Evolutionary conservation across 2,888 invertebrate species (phyloP).

Genomic region (Acanthosoma haemorrhoidale): DNA sequence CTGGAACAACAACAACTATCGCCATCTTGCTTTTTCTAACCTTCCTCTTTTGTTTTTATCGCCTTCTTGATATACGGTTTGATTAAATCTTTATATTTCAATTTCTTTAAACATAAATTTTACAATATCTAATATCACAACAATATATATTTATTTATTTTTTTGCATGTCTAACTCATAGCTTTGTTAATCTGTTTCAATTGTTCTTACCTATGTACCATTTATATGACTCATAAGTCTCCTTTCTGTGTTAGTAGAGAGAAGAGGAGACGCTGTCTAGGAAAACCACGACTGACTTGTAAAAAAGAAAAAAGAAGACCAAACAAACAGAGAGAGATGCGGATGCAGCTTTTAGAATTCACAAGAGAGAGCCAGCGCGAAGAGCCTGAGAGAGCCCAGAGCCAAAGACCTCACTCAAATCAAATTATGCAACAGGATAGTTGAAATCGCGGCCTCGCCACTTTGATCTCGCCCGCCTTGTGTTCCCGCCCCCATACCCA

Average conservation of each 20-base stretch:
- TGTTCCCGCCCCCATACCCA: too few species aligned
- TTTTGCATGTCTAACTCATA: background rate
- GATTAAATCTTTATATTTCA: too few species aligned
- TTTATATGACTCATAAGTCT: background rate
- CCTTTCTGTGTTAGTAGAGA: conserved; percentile 24
- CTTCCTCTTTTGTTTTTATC: too few species aligned
- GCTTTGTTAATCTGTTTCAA: background rate
- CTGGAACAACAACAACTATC: too few species aligned
- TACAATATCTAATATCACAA: too few species aligned
- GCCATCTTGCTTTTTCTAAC: too few species aligned
- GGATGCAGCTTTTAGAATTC: background rate
- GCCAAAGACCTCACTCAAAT: background rate
- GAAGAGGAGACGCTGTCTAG: conserved; percentile 19
- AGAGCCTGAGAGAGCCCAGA: background rate
- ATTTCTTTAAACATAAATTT: too few species aligned
- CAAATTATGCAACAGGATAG: background rate
- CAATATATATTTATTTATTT: too few species aligned
- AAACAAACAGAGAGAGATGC: background rate
- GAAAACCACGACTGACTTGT: conserved; percentile 26
- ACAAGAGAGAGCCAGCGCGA: background rate
- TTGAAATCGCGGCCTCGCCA: too few species aligned
- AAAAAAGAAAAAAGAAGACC: background rate
- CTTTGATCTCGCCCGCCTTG: too few species aligned
- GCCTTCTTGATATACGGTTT: too few species aligned
- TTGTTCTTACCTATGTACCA: background rate